These are phyloP conservation scores for Prionace glauca DNA, from an alignment of 2,797 vertebrate genomes.

Conservation along the genomic window DNA sequence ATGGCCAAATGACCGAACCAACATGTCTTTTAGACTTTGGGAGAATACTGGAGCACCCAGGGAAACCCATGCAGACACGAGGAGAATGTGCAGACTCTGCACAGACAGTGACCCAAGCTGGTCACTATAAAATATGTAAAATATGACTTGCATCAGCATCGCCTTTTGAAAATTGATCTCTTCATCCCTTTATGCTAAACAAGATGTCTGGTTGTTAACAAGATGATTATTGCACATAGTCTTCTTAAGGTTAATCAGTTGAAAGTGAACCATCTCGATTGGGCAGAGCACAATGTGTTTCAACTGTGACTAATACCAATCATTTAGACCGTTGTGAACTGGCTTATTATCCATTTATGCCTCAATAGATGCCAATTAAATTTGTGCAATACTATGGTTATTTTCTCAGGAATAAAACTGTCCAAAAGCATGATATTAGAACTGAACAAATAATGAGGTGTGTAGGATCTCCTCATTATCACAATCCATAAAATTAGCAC, in stretches of 20 bases:
- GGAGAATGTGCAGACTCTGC: too few relatives aligned
- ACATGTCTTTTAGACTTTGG: too few relatives aligned
- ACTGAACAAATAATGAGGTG: not conserved
- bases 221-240: not conserved
- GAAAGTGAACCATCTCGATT: not conserved
- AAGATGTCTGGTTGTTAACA: not conserved
- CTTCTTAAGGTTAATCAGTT: not conserved
- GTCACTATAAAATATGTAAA: not conserved
- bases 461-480: not conserved
- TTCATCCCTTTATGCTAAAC: too few relatives aligned
- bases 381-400: not conserved
- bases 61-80: too few relatives aligned
- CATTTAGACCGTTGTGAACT: not conserved
- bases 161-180: not conserved
- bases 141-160: not conserved
- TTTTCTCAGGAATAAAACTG: not conserved
- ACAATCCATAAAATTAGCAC: not conserved
- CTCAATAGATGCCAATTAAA: not conserved
- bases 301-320: not conserved
- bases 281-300: not conserved
- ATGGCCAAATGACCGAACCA: too few relatives aligned
- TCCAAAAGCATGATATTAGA: not conserved
- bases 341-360: not conserved
- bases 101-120: too few relatives aligned
- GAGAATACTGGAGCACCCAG: too few relatives aligned